Evolutionary conservation across 37 sponge, comb jelly and placozoan species (phyloP).

Genomic region (Dysidea cf. avara): DNA sequence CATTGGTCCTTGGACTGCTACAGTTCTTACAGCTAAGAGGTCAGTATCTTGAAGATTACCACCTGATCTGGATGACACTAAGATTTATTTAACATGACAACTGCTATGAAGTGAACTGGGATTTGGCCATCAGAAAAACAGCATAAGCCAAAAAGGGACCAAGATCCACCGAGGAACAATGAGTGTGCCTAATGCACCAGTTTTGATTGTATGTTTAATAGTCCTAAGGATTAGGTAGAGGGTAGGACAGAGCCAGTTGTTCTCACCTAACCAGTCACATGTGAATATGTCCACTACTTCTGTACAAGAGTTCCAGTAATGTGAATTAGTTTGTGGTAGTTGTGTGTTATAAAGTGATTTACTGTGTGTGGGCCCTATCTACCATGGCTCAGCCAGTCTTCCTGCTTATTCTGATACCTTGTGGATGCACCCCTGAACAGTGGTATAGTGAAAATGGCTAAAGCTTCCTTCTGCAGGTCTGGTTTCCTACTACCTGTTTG

Average conservation of each 20-base stretch:
- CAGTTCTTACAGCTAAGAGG: too few species aligned
- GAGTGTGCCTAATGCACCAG: slow-evolving; percentile 14
- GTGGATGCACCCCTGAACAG: background rate
- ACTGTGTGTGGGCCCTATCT: slow-evolving; percentile 37
- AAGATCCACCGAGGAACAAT: slow-evolving; percentile 38
- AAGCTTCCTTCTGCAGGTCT: too few species aligned
- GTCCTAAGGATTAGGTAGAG: background rate
- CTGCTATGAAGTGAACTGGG: slow-evolving; percentile 10
- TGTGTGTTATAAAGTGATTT: slow-evolving; percentile 21
- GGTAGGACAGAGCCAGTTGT: slow-evolving; percentile 37
- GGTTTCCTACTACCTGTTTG: slow-evolving; percentile 9
- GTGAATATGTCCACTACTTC: slow-evolving; percentile 38
- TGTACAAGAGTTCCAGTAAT: slow-evolving; percentile 10
- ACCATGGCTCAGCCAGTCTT: slow-evolving; percentile 17
- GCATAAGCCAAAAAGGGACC: slow-evolving; percentile 23
- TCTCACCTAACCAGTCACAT: slow-evolving; percentile 20
- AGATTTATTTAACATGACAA: background rate
- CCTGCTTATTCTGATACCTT: slow-evolving; percentile 18
- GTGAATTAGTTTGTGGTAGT: background rate
- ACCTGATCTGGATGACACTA: background rate
- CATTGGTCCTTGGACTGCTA: too few species aligned
- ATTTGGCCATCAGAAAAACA: slow-evolving; percentile 1
- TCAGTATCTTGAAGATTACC: background rate
- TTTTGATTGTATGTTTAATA: slow-evolving; percentile 13
- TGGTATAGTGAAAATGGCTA: slow-evolving; percentile 6